Evolutionary conservation across 2,888 invertebrate genomes (phyloP).

Genomic region (Girardia tigrina): DNA sequence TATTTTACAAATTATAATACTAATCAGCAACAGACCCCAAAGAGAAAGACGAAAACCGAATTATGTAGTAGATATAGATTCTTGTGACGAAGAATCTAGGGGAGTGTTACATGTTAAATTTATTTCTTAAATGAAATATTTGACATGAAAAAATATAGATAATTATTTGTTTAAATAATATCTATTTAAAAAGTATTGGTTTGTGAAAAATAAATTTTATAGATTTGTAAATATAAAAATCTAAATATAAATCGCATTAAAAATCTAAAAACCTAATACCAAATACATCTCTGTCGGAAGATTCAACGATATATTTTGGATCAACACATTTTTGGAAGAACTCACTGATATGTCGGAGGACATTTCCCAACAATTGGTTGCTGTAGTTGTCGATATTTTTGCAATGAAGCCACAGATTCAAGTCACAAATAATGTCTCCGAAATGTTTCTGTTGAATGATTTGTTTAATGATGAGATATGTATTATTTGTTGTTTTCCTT

Average conservation of each 20-base stretch:
- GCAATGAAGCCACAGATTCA: neutral
- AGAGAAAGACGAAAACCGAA: too few relatives aligned
- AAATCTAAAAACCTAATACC: neutral
- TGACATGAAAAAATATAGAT: too few relatives aligned
- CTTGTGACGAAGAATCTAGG: too few relatives aligned
- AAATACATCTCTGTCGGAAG: conserved; percentile 3
- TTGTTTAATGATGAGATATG: neutral
- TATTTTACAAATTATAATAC: too few relatives aligned
- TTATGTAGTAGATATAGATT: too few relatives aligned
- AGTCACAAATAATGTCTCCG: neutral
- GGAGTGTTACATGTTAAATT: too few relatives aligned
- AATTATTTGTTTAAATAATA: too few relatives aligned
- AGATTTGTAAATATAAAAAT: too few relatives aligned
- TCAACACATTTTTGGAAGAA: conserved; percentile 23
- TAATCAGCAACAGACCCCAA: too few relatives aligned
- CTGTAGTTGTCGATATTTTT: neutral
- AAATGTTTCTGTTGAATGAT: conserved; percentile 10
- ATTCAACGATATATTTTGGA: neutral
- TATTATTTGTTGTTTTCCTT: conserved; percentile 12
- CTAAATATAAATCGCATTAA: neutral
- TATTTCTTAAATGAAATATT: too few relatives aligned
- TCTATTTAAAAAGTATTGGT: too few relatives aligned
- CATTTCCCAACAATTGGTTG: conserved; percentile 6
- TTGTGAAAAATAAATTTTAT: too few relatives aligned
- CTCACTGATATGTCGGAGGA: neutral